Conservation (phyloP, 2,888 invertebrate species). For the Pseudococcus longispinus region DNA sequence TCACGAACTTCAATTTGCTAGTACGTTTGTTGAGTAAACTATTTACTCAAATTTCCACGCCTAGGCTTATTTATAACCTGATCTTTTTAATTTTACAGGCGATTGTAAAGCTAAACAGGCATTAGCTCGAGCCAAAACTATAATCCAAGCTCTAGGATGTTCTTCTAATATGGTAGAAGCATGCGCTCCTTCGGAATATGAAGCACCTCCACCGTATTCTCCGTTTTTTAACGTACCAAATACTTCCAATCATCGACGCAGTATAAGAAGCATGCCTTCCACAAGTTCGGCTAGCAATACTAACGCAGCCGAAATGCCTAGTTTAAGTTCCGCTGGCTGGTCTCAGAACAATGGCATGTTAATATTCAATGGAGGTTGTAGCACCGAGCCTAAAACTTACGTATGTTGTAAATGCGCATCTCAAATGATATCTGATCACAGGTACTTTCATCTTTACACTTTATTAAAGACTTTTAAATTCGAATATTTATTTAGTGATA, state of each 20-base stretch:
- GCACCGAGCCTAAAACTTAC: conserved; percentile 42
- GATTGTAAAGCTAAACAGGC: conserved; percentile 50
- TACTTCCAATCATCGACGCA: neutral
- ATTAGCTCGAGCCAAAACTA: conserved; percentile 47
- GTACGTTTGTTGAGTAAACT: neutral
- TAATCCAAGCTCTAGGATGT: conserved; percentile 39
- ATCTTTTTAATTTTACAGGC: neutral
- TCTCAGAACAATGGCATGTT: neutral
- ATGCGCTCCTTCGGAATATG: conserved; percentile 44
- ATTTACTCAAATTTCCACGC: neutral
- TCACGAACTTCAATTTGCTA: conserved; percentile 33
- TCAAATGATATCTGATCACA: conserved; percentile 48
- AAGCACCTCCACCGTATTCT: conserved; percentile 54
- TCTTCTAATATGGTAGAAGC: conserved; percentile 27
- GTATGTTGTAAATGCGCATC: conserved; percentile 50
- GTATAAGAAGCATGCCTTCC: neutral
- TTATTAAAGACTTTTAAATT: neutral
- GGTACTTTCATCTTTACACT: neutral
- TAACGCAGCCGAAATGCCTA: neutral
- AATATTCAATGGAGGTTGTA: conserved; percentile 39
- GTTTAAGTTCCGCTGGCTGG: neutral
- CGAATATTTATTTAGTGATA: neutral
- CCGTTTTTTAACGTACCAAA: conserved; percentile 33
- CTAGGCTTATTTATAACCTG: neutral
- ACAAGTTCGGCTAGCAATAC: conserved; percentile 11